Base-by-base conservation (phyloP, 2,113 vertebrate genomes). In the Rynchops niger region DNA sequence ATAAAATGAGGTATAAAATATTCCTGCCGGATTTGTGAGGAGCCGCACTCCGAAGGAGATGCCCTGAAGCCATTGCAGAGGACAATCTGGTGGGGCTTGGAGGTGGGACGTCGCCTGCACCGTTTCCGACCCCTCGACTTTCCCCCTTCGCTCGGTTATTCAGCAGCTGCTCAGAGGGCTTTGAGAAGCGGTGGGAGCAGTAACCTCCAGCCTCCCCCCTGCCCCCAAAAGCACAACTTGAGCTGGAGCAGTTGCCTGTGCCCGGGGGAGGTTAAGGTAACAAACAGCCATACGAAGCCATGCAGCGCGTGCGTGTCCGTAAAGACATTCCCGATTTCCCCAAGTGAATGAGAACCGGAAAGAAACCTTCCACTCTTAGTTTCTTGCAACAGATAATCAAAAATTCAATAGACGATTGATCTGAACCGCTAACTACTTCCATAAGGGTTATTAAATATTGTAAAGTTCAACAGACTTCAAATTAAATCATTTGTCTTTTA, bases 221-320 rank as follows among this genome's bases (percentile, higher is more conserved):
- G 13, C 34, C 8, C 12, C 9, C 43, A 15, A 73, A 81, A 77
- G 34, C 9, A 53, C 11, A 86, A 34, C 16, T 45, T 30, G 34
- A 69, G 25, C 65, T 93, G 42, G n/a, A 70, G 9, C 19, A 45
- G 27, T 36, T 66, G 17, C 9, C 52, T 55, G 53, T 29, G 13
- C 15, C 7, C 50, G 78, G 45, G 34, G 5, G 38, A 80, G 43
- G 22, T 69, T 43, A 61, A 66, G 18, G 9, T 14, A 58, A 58
- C 36, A 56, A 91, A 76, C 12, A 71, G 36, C 0, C 0, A 11
- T 16, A 59, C 2, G 0, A 74, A 79, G 26, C 7, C 76, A 43
- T 6, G 25, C 3, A 70, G 40, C 15, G 7, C 7, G 1, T 22
- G 12, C 4, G 3, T 4, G 9, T 11, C 3, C 20, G n/a, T 45